Evolutionary conservation across 1,140 invertebrate species (phyloP).

Genomic region (Lepeophtheirus salmonis): DNA sequence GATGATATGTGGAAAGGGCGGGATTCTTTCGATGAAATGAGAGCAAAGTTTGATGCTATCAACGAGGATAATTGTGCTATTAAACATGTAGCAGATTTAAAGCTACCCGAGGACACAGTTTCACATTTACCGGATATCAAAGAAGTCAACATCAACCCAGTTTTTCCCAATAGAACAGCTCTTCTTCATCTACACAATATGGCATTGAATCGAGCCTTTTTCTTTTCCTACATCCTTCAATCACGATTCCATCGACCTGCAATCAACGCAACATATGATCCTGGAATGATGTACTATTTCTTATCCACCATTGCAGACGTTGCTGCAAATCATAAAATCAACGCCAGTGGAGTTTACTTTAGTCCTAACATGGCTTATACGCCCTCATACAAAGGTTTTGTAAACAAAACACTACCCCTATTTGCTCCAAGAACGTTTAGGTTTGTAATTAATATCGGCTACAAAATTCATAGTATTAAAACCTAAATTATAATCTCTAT

Average conservation of each 20-base stretch:
- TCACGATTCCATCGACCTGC: slow-evolving; percentile 67
- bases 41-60: slow-evolving; percentile 57
- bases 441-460: slow-evolving; percentile 24
- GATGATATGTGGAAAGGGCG: slow-evolving; percentile 47
- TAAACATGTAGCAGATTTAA: slow-evolving; percentile 59
- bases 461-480: not conserved
- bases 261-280: slow-evolving; percentile 63
- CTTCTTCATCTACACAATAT: slow-evolving; percentile 85
- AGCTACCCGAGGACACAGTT: slow-evolving; percentile 56
- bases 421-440: slow-evolving; percentile 79
- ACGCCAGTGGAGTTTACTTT: slow-evolving; percentile 83
- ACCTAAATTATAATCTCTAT: slow-evolving; percentile 1
- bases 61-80: slow-evolving; percentile 65
- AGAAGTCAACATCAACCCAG: slow-evolving; percentile 79
- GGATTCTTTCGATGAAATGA: slow-evolving; percentile 71
- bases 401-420: slow-evolving; percentile 84
- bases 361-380: slow-evolving; percentile 83
- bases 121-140: slow-evolving; percentile 85
- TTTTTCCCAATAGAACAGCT: slow-evolving; percentile 82
- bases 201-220: slow-evolving; percentile 79
- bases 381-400: slow-evolving; percentile 81
- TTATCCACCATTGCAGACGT: slow-evolving; percentile 85
- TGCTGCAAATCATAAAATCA: slow-evolving; percentile 72
- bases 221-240: slow-evolving; percentile 87
- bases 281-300: slow-evolving; percentile 84